Base-by-base conservation (phyloP, 2,888 invertebrate species). In the Odontocerum albicorne region DNA sequence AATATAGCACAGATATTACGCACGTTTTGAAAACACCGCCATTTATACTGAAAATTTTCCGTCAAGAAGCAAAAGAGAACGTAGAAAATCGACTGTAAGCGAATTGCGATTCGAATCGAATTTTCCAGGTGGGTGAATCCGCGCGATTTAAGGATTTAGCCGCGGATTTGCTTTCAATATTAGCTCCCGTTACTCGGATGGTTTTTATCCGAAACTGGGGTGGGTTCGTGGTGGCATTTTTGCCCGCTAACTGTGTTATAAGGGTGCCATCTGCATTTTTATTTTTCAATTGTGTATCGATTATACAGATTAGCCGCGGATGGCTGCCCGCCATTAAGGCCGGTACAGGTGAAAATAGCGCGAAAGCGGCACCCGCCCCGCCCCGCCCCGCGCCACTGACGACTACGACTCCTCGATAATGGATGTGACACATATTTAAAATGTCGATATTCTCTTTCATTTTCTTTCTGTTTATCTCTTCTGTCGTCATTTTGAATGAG, bases 81-180 rank as follows among this genome's bases (percentile, higher is more conserved):
- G 55, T 45, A 43, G 56, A 56, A 60, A 49, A 51, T 43, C 53
- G 45, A 55, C 60, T 57, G 60, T 60, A 55, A 58, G 52, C 49
- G 55, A 58, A 60, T 60, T 51, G 60, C 53, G 60, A 60, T 57
- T 60, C 60, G 55, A 58, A 55, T 60, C 57, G 60, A 60, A 58
- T 60, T 74, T 75, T 73, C 73, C 78, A 78, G 77, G 78, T 77
- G 75, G 72, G 72, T 68, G 68, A 69, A 74, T 71, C 75, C 73
- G 67, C 70, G 71, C 74, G 77, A 77, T 77, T 77, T 77, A 77
- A 78, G 78, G 78, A 71, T 75, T 78, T 77, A 77, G 70, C 64
- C 70, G 74, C 72, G 78, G 78, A 76, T 78, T 77, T 77, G 77
- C 74, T 78, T 78, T 78, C 78, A 78, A 78, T 78, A 78, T 77